Evolutionary conservation across 2,113 vertebrate species (phyloP).

Genomic region (Gadus chalcogrammus): DNA sequence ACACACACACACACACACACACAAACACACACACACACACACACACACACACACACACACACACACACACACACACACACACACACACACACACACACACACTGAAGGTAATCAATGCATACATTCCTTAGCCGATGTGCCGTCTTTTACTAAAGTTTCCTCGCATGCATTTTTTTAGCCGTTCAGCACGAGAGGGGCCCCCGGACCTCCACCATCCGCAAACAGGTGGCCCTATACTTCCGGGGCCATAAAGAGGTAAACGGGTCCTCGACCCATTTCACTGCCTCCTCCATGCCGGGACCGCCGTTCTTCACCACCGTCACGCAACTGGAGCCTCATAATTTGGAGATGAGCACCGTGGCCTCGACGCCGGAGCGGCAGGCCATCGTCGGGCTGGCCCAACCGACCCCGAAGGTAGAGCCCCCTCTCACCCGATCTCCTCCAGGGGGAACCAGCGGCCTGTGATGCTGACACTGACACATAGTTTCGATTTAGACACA

Average conservation of each 20-base stretch:
- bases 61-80: too few species aligned
- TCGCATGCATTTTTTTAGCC: constrained; percentile 63
- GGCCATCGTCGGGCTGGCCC: constrained; percentile 89
- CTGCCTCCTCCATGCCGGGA: constrained; percentile 80
- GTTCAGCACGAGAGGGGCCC: constrained; percentile 97
- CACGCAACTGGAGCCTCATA: constrained; percentile 92
- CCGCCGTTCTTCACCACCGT: constrained; percentile 95
- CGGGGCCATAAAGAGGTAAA: constrained; percentile 96
- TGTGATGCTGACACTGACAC: too few species aligned
- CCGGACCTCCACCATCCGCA: constrained; percentile 95
- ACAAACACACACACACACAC: too few species aligned
- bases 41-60: too few species aligned
- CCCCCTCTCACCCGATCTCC: too few species aligned
- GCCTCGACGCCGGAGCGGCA: constrained; percentile 86
- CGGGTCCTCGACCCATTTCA: constrained; percentile 83
- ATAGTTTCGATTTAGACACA: too few species aligned
- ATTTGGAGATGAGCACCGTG: constrained; percentile 86
- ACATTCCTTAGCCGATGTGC: neutral
- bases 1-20: too few species aligned
- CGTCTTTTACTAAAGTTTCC: constrained; percentile 14
- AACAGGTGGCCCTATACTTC: constrained; percentile 98
- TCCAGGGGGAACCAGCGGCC: too few species aligned
- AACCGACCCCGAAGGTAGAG: constrained; percentile 95
- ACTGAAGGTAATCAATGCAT: constrained; percentile 4
- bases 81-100: too few species aligned